Conservation (phyloP, 2,888 invertebrate genomes). For the Pachymerium ferrugineum region DNA sequence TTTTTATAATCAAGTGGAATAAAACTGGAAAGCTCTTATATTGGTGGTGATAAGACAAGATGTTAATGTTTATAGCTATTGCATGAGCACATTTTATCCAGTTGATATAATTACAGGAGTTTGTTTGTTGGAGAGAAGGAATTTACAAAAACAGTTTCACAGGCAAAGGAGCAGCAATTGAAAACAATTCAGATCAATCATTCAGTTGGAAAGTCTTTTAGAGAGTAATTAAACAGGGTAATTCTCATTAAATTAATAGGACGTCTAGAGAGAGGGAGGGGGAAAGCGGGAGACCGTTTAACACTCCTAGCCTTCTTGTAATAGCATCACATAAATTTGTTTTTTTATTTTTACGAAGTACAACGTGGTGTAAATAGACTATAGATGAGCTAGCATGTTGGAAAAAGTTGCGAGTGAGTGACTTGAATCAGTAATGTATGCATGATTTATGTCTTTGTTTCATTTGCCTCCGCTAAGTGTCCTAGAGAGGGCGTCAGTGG, state of each 20-base stretch:
- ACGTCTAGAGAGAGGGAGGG: not conserved
- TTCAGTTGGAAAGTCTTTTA: not conserved
- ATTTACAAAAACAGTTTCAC: slow-evolving; percentile 1
- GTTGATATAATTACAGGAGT: not conserved
- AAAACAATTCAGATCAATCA: slow-evolving; percentile 1
- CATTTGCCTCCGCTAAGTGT: slow-evolving; percentile 5
- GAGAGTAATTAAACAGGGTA: not conserved
- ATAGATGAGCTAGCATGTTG: not conserved
- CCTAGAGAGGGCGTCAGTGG: slow-evolving; percentile 13
- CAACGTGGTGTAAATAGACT: slow-evolving; percentile 23
- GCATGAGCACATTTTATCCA: not conserved
- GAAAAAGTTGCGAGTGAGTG: not conserved
- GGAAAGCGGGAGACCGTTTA: not conserved
- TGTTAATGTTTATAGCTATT: not conserved
- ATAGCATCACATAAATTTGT: not conserved
- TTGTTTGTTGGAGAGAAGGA: slow-evolving; percentile 8
- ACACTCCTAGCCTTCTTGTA: not conserved
- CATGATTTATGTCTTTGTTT: not conserved
- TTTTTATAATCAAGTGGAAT: not conserved
- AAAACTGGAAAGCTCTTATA: not conserved
- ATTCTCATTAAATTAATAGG: slow-evolving; percentile 24
- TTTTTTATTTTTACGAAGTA: no score
- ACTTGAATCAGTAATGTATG: slow-evolving; percentile 10
- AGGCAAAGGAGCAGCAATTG: not conserved
- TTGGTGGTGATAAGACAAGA: not conserved